These are phyloP conservation scores for Sitta europaea DNA, from an alignment of 2,113 vertebrate genomes.

Conservation along the genomic window DNA sequence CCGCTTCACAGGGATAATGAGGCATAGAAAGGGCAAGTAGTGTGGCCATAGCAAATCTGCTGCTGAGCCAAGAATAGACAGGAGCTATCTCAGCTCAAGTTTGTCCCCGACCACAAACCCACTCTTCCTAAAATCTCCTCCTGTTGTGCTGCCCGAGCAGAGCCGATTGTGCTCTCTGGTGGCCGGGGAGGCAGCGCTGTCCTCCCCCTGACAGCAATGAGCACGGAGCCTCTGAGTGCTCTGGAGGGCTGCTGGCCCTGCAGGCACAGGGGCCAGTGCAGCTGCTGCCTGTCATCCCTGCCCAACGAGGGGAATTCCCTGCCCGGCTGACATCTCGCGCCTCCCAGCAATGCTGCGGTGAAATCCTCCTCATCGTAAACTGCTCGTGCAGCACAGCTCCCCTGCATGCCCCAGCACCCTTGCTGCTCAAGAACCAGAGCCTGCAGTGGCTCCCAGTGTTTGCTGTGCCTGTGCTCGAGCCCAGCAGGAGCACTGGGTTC, in stretches of 20 bases:
- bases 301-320: conserved; percentile 6
- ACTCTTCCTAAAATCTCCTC: conserved; percentile 4
- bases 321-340: neutral
- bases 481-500: neutral
- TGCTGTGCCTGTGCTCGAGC: neutral
- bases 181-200: neutral
- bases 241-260: neutral
- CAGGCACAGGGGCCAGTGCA: neutral
- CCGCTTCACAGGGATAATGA: conserved; percentile 26
- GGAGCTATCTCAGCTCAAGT: neutral
- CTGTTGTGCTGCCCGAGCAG: neutral
- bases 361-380: conserved; percentile 20
- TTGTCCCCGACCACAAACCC: conserved; percentile 11
- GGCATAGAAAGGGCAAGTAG: conserved; percentile 28
- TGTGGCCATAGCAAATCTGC: neutral
- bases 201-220: neutral
- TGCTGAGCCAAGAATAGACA: conserved; percentile 15
- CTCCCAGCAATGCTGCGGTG: conserved; percentile 20
- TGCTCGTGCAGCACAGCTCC: neutral
- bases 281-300: conserved; percentile 46
- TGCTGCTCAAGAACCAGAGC: neutral
- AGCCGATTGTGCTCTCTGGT: neutral
- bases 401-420: neutral
- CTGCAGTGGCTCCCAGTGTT: rapidly evolving
- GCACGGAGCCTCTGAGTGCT: neutral